Evolutionary conservation across 2,888 invertebrate species (phyloP).

Genomic region (Ennomos fuscantarius): DNA sequence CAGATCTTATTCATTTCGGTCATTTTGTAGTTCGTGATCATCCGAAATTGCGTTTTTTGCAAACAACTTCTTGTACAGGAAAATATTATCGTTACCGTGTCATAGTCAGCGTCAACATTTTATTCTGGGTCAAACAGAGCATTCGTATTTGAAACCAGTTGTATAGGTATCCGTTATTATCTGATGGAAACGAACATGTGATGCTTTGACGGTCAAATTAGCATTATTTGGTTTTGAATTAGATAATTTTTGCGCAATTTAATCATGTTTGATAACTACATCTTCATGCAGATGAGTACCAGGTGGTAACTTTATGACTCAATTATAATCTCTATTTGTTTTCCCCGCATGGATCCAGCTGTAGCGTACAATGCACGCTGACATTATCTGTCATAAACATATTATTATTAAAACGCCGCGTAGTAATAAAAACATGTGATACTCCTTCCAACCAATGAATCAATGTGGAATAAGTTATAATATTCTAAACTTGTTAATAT

Average conservation of each 20-base stretch:
- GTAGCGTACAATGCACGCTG: background rate
- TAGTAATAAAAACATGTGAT: constrained; percentile 1
- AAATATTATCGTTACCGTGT: too few species aligned
- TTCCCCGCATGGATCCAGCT: constrained; percentile 1
- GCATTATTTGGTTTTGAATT: too few species aligned
- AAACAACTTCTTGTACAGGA: too few species aligned
- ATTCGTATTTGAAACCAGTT: too few species aligned
- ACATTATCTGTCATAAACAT: background rate
- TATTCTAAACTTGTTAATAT: background rate
- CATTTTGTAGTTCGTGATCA: constrained; percentile 12
- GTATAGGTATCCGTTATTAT: too few species aligned
- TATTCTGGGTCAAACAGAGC: too few species aligned
- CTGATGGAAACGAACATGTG: too few species aligned
- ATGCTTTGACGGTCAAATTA: too few species aligned
- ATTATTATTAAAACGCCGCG: constrained; percentile 2
- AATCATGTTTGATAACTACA: too few species aligned
- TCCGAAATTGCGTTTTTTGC: constrained; percentile 1
- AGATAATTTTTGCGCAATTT: too few species aligned
- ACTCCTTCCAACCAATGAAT: background rate
- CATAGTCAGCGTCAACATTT: too few species aligned
- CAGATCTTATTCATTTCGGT: constrained; percentile 7
- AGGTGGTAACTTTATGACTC: background rate
- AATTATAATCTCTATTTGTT: constrained; percentile 4
- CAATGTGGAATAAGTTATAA: constrained; percentile 2
- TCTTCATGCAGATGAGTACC: too few species aligned